These are phyloP conservation scores for Pavo muticus DNA, from an alignment of 2,113 vertebrate genomes.

Conservation along the genomic window DNA sequence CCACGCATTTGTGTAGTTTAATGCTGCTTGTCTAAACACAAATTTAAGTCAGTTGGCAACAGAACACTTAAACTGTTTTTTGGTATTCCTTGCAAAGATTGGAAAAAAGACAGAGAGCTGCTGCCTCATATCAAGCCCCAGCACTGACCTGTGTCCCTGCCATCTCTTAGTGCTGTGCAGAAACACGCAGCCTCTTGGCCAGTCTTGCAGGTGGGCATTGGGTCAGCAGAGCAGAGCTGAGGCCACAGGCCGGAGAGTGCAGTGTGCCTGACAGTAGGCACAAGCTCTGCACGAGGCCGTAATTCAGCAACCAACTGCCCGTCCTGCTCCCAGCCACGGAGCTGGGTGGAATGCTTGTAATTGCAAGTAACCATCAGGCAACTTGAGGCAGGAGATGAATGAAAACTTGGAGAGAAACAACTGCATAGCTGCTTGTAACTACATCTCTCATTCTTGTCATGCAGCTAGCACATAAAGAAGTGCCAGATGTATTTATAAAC, in stretches of 20 bases:
- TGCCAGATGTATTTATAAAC: not conserved
- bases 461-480: not conserved
- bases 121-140: not conserved
- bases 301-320: too few relatives aligned
- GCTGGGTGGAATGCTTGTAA: not conserved
- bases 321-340: not conserved
- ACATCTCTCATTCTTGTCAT: not conserved
- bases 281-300: fast-evolving
- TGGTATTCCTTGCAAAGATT: not conserved
- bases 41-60: not conserved
- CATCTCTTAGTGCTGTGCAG: not conserved
- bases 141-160: not conserved
- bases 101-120: not conserved
- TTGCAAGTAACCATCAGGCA: not conserved
- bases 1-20: not conserved
- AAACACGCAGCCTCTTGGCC: not conserved
- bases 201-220: not conserved
- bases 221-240: not conserved
- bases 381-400: not conserved
- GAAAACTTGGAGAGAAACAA: not conserved
- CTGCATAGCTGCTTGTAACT: not conserved
- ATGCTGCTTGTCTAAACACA: not conserved
- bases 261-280: fast-evolving
- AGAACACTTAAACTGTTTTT: not conserved
- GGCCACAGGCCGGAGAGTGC: not conserved